Percentiles rank a stretch among this genome's conserved stretches.
phyloP scores from a whole-genome alignment of 2,113 vertebrate genomes.

The Rhinopomastus cyanomelas region DNA sequence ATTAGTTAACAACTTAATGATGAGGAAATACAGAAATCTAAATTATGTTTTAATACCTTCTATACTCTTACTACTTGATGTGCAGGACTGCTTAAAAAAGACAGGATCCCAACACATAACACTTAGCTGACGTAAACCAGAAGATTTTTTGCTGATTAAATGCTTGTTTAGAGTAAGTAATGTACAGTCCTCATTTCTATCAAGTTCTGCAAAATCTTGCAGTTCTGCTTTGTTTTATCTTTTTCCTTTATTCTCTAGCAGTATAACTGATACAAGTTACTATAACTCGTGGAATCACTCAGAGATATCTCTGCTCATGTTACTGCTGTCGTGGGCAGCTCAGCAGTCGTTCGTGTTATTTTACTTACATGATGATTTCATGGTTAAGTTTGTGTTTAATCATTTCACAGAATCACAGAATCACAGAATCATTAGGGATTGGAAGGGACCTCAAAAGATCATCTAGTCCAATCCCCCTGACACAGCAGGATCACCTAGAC shows the following conservation, averaged over 20 bases:
- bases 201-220: neutral
- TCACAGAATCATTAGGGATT: too few species aligned
- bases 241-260: neutral
- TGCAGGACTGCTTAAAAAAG: neutral
- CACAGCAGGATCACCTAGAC: too few species aligned
- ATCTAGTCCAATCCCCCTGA: too few species aligned
- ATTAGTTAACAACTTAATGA: neutral
- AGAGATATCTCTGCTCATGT: neutral
- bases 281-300: neutral
- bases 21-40: neutral
- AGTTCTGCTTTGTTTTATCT: neutral
- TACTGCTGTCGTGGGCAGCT: neutral
- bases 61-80: neutral
- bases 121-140: neutral
- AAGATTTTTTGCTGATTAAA: neutral
- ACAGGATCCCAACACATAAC: neutral
- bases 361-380: neutral
- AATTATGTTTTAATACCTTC: neutral
- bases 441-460: too few species aligned
- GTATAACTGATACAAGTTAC: neutral
- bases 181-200: neutral
- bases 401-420: too few species aligned
- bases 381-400: neutral
- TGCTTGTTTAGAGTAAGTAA: neutral
- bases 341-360: neutral